A percentile compares a stretch with the other conserved stretches of the same genome.
Conservation (phyloP, 2,113 vertebrate genomes). For the Orycteropus afer region DNA sequence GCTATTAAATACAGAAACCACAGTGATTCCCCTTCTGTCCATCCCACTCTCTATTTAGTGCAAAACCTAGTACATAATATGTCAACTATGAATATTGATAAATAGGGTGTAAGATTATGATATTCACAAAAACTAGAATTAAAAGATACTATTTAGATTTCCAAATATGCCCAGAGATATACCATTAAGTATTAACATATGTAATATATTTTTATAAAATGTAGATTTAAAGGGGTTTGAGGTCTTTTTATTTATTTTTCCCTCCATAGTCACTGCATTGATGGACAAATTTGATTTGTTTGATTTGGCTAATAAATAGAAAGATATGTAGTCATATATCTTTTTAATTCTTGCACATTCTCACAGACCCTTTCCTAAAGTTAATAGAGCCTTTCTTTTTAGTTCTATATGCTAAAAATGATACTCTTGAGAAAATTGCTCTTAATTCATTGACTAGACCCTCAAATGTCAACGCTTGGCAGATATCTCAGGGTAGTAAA, state of each 20-base stretch:
- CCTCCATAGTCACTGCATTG: background rate
- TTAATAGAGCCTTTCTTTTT: background rate
- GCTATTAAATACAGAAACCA: background rate
- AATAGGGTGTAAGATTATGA: background rate
- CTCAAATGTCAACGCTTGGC: background rate
- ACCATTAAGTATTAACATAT: background rate
- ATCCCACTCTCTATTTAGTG: background rate
- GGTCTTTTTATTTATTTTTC: slow-evolving; percentile 20
- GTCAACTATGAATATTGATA: background rate
- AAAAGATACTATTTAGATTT: background rate
- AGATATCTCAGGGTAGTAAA: background rate
- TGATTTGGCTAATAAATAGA: background rate
- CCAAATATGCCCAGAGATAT: background rate
- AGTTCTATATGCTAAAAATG: slow-evolving; percentile 29
- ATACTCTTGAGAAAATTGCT: background rate
- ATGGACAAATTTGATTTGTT: background rate
- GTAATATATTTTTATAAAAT: background rate
- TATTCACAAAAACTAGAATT: background rate
- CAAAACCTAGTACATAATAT: background rate
- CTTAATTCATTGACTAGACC: slow-evolving; percentile 26
- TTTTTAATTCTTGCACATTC: background rate
- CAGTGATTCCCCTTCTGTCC: background rate
- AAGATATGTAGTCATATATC: background rate
- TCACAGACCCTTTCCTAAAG: slow-evolving; percentile 31
- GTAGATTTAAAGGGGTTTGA: background rate